Evolutionary conservation across 2,888 invertebrate species (phyloP).

Genomic region (Perizoma flavofasciatum): DNA sequence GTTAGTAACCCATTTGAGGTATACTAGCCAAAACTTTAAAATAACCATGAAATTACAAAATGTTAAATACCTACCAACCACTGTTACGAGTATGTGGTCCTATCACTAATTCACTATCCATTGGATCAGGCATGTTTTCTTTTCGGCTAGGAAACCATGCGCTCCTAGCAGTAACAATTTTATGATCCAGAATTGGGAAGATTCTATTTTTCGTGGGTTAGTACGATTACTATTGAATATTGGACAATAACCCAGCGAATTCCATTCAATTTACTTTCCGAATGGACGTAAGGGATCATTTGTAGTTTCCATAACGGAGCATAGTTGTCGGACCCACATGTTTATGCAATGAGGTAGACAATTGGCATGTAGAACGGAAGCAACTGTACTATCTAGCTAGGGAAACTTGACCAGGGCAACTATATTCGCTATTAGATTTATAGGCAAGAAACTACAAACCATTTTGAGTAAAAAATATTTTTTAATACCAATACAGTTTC

Average conservation of each 20-base stretch:
- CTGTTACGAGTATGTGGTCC: no score
- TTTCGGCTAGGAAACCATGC: no score
- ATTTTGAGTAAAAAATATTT: not conserved
- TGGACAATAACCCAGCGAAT: constrained; percentile 39
- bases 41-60: no score
- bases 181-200: no score
- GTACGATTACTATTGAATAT: constrained; percentile 18
- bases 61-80: no score
- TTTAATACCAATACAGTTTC: no score
- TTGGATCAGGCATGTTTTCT: no score
- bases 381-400: constrained; percentile 19
- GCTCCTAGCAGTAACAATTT: no score
- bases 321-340: constrained; percentile 32
- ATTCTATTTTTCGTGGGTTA: constrained; percentile 34
- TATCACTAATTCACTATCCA: no score
- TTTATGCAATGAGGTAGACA: constrained; percentile 35
- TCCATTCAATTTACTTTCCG: constrained; percentile 78
- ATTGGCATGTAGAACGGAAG: constrained; percentile 31
- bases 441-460: constrained; percentile 7
- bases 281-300: constrained; percentile 70
- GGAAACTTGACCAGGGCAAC: constrained; percentile 16
- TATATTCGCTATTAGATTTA: constrained; percentile 19
- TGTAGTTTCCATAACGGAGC: constrained; percentile 47
- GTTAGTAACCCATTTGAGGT: no score
- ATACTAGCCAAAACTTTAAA: no score